phyloP scores from a whole-genome alignment of 2,113 vertebrate species.

The Grammomys surdaster region DNA sequence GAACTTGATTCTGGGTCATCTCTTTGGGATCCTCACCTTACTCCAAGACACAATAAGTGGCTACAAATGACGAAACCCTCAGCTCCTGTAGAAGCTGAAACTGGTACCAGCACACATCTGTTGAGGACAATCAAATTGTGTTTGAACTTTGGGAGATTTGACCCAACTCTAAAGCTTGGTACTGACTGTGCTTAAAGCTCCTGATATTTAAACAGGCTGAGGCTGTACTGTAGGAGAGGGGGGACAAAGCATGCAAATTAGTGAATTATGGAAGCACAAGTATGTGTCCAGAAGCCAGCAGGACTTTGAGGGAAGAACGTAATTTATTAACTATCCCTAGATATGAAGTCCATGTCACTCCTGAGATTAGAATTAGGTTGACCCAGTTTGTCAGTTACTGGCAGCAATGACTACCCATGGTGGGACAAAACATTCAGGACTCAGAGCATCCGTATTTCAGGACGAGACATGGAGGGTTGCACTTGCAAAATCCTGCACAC shows the following conservation, averaged over 20 bases:
- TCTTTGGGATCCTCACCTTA: constrained; percentile 69
- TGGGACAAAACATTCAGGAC: constrained; percentile 11
- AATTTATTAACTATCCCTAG: constrained; percentile 42
- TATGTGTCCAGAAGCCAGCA: constrained; percentile 30
- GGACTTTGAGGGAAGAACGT: constrained; percentile 5
- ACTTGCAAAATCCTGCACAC: neutral
- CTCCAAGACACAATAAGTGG: constrained; percentile 76
- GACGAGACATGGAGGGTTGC: neutral
- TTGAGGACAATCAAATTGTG: constrained; percentile 72
- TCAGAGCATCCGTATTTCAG: neutral
- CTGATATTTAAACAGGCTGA: constrained; percentile 58
- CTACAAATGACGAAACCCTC: constrained; percentile 53
- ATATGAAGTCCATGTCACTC: constrained; percentile 33
- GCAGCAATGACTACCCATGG: neutral
- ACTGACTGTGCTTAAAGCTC: constrained; percentile 65
- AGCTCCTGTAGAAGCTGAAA: constrained; percentile 63
- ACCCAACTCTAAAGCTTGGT: constrained; percentile 51
- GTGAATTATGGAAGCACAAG: constrained; percentile 45
- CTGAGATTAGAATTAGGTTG: constrained; percentile 38
- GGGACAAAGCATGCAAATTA: neutral
- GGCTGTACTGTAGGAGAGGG: neutral
- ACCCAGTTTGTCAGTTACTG: constrained; percentile 6
- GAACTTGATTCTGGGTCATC: constrained; percentile 79
- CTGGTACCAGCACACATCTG: constrained; percentile 59
- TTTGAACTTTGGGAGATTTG: constrained; percentile 71